Evolutionary conservation across 1,140 invertebrate genomes (phyloP).

Genomic region (Drosophila pectinifera): DNA sequence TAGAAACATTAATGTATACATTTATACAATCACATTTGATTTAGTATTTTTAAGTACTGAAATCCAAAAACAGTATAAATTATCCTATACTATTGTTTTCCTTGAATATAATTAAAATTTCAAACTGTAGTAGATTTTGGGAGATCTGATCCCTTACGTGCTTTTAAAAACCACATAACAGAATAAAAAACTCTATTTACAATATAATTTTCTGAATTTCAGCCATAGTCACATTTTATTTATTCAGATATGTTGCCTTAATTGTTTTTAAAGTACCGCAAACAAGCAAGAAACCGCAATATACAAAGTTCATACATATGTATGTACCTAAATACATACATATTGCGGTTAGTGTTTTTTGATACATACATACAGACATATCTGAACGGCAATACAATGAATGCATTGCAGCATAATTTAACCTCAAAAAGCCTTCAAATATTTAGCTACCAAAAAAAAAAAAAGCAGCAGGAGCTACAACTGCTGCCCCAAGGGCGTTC

Average conservation of each 20-base stretch:
- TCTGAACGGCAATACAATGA: constrained; percentile 31
- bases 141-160: neutral
- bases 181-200: neutral
- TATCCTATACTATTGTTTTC: no score
- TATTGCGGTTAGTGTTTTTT: constrained; percentile 18
- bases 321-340: constrained; percentile 13
- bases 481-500: constrained; percentile 37
- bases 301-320: neutral
- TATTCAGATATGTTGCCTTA: neutral
- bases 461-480: constrained; percentile 15
- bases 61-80: no score
- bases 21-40: no score
- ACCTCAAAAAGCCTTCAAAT: constrained; percentile 50
- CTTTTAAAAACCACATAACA: neutral
- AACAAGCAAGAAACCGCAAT: constrained; percentile 23
- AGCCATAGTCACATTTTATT: neutral
- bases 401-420: constrained; percentile 47
- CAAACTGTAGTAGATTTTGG: neutral
- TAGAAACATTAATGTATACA: no score
- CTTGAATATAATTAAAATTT: no score
- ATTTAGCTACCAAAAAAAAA: constrained; percentile 34
- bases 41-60: no score
- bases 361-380: constrained; percentile 2
- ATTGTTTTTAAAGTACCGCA: constrained; percentile 24
- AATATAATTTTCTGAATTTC: neutral